A percentile compares a stretch with the other conserved stretches of the same genome.
phyloP scores from a whole-genome alignment of 2,888 invertebrate species.

The Noctua janthe region DNA sequence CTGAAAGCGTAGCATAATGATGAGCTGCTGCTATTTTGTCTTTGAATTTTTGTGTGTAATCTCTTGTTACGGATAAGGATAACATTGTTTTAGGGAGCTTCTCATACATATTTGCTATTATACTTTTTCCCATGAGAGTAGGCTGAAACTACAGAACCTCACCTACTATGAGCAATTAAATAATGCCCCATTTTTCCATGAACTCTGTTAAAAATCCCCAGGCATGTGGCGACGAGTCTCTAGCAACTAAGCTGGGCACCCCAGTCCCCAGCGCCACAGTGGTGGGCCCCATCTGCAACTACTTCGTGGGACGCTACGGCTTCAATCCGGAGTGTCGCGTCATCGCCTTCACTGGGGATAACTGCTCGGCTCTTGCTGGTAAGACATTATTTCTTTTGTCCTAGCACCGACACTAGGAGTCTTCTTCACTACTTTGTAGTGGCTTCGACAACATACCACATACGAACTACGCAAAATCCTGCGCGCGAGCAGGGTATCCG shows the following conservation, averaged over 20 bases:
- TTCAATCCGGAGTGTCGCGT: constrained; percentile 95
- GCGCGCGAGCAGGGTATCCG: neutral
- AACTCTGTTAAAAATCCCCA: constrained; percentile 68
- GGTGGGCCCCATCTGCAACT: constrained; percentile 94
- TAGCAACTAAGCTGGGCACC: constrained; percentile 93
- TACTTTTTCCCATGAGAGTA: too few species aligned
- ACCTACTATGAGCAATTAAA: too few species aligned
- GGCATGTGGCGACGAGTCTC: constrained; percentile 93
- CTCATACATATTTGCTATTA: too few species aligned
- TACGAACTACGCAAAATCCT: neutral
- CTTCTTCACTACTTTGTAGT: neutral
- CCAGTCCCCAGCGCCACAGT: constrained; percentile 93
- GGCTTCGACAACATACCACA: neutral
- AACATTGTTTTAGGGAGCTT: too few species aligned
- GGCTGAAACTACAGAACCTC: too few species aligned
- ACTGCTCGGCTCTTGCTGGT: constrained; percentile 96
- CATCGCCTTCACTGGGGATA: constrained; percentile 98
- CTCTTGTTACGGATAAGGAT: too few species aligned
- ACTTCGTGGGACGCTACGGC: constrained; percentile 96
- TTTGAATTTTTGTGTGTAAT: neutral
- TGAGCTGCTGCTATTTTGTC: neutral
- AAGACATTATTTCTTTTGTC: neutral
- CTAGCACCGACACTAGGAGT: neutral
- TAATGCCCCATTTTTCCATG: too few species aligned
- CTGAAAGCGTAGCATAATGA: neutral